Evolutionary conservation across 2,888 invertebrate genomes (phyloP), one percentile per base, ranked within the genome.

Genomic region (Drosophila sordidapex): DNA sequence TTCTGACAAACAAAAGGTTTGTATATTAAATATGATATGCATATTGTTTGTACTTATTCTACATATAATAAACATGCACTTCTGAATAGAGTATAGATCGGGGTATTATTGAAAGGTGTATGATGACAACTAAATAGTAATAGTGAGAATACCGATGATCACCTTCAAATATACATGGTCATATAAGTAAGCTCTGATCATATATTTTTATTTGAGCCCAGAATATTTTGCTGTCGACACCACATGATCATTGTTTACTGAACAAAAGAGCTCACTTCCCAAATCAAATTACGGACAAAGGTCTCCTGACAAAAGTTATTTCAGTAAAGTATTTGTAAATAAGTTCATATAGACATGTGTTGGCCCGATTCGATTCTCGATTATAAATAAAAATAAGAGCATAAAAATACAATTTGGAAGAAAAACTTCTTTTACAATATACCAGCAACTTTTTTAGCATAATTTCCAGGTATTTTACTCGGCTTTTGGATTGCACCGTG

Each of bases 401-500:
- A 31, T 3, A 49, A 25, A 27, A 27, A 25, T 15, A 31, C 2
- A 38, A 18, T 38, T 18, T 38, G 38, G 7, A 38, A 38, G 18
- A 18, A 18, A 36, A 36, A 2, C 21, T 40, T 4, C 1, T 21
- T 40, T 11, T 11, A 21, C 1, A 31, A 31, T 31, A 43, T n/a
- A 25, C 25, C 0, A 48, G 27, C 2, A 48, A 2, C 7, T 48
- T 49, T 48, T 46, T 36, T 13, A 13, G 52, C 36, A 38, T 15
- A 36, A 52, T 43, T 66, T 38, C 4, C 6, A 6, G 15, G 13
- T 6, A 35, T 15, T 35, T 35, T 35, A 15, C 15, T 15, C 15
- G 21, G 15, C 25, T 15, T 25, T 13, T 4, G 2, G 7, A 11
- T 8, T 52, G 40, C 49, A 56, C 10, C 62, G 79, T 67, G 54